Conservation (phyloP, 2,888 invertebrate genomes). For the Notodonta ziczac region DNA sequence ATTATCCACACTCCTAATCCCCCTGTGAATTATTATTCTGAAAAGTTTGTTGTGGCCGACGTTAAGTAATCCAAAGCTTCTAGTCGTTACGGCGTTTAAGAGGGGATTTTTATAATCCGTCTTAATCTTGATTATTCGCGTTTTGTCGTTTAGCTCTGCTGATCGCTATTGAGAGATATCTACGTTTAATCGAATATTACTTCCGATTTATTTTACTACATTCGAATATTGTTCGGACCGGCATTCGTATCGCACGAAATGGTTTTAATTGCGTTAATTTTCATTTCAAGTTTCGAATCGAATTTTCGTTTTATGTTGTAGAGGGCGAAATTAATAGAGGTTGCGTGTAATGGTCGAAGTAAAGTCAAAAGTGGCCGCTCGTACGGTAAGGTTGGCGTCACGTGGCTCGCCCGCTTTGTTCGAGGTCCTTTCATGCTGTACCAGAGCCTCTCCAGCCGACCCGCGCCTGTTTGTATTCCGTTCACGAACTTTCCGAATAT, state of each 20-base stretch:
- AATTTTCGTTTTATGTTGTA: conserved; percentile 34
- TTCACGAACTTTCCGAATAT: conserved; percentile 79
- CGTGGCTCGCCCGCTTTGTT: conserved; percentile 65
- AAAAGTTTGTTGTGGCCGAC: conserved; percentile 68
- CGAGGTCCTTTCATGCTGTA: conserved; percentile 64
- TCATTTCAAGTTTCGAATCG: conserved; percentile 38
- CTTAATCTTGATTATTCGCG: conserved; percentile 41
- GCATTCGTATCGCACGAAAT: conserved; percentile 29
- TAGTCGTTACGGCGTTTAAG: conserved; percentile 58
- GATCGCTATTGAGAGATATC: conserved; percentile 26
- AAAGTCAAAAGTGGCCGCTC: conserved; percentile 40
- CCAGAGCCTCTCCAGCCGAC: conserved; percentile 63
- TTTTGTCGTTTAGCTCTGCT: conserved; percentile 23
- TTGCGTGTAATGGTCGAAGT: conserved; percentile 37
- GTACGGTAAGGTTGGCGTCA: conserved; percentile 57
- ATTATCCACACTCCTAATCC: conserved; percentile 74
- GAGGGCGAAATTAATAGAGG: conserved; percentile 38
- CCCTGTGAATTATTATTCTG: conserved; percentile 69
- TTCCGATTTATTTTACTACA: conserved; percentile 34
- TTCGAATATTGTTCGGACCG: conserved; percentile 33
- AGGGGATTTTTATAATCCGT: conserved; percentile 41
- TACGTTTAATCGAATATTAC: conserved; percentile 46
- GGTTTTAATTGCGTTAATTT: conserved; percentile 44
- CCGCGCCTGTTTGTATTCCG: conserved; percentile 76
- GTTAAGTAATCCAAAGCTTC: conserved; percentile 66